Base-by-base conservation (phyloP, 2,888 invertebrate genomes). In the Harpagoxenus sublaevis region DNA sequence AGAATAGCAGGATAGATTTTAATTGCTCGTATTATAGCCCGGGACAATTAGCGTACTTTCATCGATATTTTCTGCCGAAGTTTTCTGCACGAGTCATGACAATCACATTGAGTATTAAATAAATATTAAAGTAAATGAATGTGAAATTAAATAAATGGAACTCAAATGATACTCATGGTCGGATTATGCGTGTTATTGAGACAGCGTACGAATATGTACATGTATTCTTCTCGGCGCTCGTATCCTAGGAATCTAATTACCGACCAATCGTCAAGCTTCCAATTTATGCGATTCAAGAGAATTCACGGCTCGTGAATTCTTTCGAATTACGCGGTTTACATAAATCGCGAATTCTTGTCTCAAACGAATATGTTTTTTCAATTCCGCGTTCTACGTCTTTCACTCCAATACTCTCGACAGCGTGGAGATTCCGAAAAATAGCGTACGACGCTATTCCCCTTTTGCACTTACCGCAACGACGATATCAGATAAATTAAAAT, bases 241-340 rank as follows among this genome's bases (percentile, higher is more conserved):
- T 18, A 48, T 66, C n/a, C 3, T 62, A 74, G 15, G 53, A 82
- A 62, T 82, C 18, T 68, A 55, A 86, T 73, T 75, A 83, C 84
- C 89, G 89, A 89, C 88, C 89, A 89, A 89, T 89, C 90, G 89
- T 89, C 89, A 88, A 79, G 45, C 18, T 51, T 48, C 18, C 45
- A 42, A 70, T 45, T 31, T 55, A 53, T 23, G 18, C n/a, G 42
- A 48, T 39, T 65, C 23, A 8, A 0, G 15, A 74, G 23, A 65
- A 65, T 42, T 65, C 9, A 15, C 23, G 6, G 12, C 4, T 10
- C 62, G 12, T 15, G 10, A 60, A 31, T n/a, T 63, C 28, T 57
- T 45, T 12, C n/a, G 15, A 68, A 35, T 42, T n/a, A 70, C 31
- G 55, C 31, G 68, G 8, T 51, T 77, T 28, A 55, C 15, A 31